These are phyloP conservation scores for Serrognathus titanus DNA, from an alignment of 2,888 invertebrate genomes.

Conservation along the genomic window DNA sequence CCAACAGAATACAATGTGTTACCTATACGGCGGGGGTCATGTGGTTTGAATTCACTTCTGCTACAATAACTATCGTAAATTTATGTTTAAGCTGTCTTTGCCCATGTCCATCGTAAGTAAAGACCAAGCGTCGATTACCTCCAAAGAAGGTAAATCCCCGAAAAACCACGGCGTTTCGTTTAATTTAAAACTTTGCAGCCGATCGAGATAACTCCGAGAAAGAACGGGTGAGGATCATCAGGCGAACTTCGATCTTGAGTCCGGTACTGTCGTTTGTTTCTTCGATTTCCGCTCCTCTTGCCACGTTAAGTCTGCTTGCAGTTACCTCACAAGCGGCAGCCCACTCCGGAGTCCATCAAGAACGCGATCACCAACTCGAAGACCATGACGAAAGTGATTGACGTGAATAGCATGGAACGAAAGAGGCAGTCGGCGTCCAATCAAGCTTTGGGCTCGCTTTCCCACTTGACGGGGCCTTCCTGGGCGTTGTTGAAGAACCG, in stretches of 20 bases:
- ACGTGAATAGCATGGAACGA: conserved; percentile 13
- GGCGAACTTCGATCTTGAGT: conserved; percentile 15
- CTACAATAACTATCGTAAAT: no score
- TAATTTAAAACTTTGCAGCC: not conserved
- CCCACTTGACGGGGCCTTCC: not conserved
- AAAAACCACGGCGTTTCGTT: not conserved
- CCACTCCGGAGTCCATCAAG: conserved; percentile 19
- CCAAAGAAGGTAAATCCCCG: no score
- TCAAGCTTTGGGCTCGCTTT: not conserved
- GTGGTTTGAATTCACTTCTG: no score
- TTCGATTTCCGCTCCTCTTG: not conserved
- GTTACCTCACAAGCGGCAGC: conserved; percentile 14
- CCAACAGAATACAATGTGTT: no score
- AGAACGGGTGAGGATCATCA: conserved; percentile 17
- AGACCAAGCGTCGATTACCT: no score
- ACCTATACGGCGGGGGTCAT: no score
- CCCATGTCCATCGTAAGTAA: no score
- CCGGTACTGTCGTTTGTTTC: conserved; percentile 10
- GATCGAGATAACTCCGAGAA: conserved; percentile 9
- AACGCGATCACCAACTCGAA: conserved; percentile 18
- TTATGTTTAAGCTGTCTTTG: no score
- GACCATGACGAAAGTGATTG: conserved; percentile 11
- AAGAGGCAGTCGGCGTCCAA: not conserved
- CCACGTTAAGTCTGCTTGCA: not conserved
- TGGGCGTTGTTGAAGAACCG: not conserved